A percentile compares a stretch with the other conserved stretches of the same genome.
Evolutionary conservation across 2,888 invertebrate genomes (phyloP).

Genomic region (Pristionchus japonicus): DNA sequence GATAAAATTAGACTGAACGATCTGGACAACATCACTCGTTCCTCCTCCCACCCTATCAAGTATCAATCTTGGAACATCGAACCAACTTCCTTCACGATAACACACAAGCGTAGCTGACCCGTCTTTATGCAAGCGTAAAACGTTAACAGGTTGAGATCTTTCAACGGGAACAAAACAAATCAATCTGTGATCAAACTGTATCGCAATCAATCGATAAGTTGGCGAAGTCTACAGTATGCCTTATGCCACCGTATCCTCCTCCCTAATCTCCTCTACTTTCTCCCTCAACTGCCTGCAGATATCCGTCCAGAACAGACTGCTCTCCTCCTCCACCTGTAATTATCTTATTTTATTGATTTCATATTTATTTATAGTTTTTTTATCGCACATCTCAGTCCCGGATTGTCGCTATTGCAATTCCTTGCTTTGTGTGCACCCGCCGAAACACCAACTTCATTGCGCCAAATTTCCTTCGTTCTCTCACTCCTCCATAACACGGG

Average conservation of each 20-base stretch:
- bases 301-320: constrained; percentile 29
- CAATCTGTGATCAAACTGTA: background rate
- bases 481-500: no score
- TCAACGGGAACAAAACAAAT: background rate
- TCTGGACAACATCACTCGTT: background rate
- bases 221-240: background rate
- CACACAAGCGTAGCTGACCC: background rate
- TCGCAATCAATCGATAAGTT: background rate
- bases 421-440: background rate
- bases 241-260: background rate
- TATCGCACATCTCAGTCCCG: no score
- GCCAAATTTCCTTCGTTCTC: background rate
- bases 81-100: background rate
- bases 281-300: constrained; percentile 12
- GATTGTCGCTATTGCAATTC: background rate
- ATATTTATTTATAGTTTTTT: background rate
- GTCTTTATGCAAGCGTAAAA: constrained; percentile 10
- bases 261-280: background rate
- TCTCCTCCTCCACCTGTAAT: constrained; percentile 40
- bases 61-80: background rate
- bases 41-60: background rate
- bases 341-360: background rate
- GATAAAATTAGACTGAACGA: background rate
- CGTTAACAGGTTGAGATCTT: background rate
- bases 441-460: background rate